Percentiles rank a stretch among this genome's conserved stretches.
Conservation (phyloP, 1,140 invertebrate species). For the Nomia melanderi region DNA sequence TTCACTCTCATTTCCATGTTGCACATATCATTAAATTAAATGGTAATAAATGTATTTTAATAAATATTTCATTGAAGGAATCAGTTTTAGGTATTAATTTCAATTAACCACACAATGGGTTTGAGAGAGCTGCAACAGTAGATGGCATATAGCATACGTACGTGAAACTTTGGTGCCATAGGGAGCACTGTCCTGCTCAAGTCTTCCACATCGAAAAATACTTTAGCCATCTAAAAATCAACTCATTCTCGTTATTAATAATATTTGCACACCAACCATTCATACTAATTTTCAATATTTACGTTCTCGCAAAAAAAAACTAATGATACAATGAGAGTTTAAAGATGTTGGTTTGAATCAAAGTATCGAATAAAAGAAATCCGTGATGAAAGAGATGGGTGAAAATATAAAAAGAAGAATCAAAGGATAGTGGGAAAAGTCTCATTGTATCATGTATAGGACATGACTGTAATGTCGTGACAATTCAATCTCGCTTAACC, state of each 20-base stretch:
- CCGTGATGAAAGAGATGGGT: neutral
- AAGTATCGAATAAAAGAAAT: neutral
- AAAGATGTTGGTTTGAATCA: neutral
- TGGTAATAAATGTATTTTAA: conserved; percentile 9
- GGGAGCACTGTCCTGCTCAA: conserved; percentile 78
- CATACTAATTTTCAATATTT: conserved; percentile 74
- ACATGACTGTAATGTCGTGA: conserved; percentile 51
- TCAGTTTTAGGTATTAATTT: neutral
- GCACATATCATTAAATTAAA: conserved; percentile 30
- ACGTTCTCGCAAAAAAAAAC: conserved; percentile 48
- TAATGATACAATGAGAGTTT: conserved; percentile 65
- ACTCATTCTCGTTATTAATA: conserved; percentile 83
- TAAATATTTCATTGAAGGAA: neutral
- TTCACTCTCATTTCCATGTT: conserved; percentile 69
- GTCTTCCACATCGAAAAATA: conserved; percentile 78
- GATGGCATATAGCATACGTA: conserved; percentile 78
- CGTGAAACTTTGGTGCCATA: conserved; percentile 73
- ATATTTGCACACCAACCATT: conserved; percentile 80
- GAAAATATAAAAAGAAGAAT: neutral
- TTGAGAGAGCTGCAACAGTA: conserved; percentile 74
- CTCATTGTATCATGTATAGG: conserved; percentile 50
- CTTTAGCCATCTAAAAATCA: conserved; percentile 83
- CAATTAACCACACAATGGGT: conserved; percentile 30
- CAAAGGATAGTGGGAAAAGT: conserved; percentile 15
- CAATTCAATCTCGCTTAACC: conserved; percentile 76